phyloP scores from a whole-genome alignment of 2,113 vertebrate genomes.

The Stomatorhinus ivindoensis region DNA sequence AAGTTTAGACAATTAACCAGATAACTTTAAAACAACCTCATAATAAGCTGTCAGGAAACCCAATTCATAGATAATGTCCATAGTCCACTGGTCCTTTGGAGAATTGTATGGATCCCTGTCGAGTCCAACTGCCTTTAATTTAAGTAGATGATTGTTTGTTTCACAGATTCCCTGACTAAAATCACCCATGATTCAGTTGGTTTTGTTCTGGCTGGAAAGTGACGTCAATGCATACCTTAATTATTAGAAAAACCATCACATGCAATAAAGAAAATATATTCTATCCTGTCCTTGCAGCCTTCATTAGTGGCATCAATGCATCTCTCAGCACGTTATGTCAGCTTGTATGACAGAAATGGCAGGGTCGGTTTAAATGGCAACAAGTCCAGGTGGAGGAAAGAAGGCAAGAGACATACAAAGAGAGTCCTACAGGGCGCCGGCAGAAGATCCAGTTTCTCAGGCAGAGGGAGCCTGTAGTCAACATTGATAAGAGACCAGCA shows the following conservation, averaged over 20 bases:
- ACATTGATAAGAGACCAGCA: too few relatives aligned
- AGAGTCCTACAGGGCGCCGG: not conserved
- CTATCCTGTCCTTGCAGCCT: not conserved
- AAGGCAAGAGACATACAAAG: not conserved
- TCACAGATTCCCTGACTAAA: not conserved
- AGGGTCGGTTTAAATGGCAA: not conserved
- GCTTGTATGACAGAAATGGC: not conserved
- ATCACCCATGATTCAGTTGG: not conserved
- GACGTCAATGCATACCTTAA: not conserved
- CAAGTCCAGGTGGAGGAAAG: not conserved
- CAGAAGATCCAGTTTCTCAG: not conserved
- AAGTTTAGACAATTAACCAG: not conserved
- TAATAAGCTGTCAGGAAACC: not conserved
- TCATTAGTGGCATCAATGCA: not conserved
- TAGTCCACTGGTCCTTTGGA: not conserved
- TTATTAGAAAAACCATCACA: not conserved
- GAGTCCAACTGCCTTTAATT: not conserved
- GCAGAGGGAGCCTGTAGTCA: not conserved
- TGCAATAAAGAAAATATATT: not conserved
- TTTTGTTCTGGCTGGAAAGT: not conserved
- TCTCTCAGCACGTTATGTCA: not conserved
- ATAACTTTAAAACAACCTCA: not conserved
- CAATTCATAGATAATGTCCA: not conserved
- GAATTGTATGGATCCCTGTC: not conserved
- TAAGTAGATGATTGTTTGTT: not conserved